phyloP scores from a whole-genome alignment of 2,888 invertebrate genomes.

The Subacronicta megacephala region DNA sequence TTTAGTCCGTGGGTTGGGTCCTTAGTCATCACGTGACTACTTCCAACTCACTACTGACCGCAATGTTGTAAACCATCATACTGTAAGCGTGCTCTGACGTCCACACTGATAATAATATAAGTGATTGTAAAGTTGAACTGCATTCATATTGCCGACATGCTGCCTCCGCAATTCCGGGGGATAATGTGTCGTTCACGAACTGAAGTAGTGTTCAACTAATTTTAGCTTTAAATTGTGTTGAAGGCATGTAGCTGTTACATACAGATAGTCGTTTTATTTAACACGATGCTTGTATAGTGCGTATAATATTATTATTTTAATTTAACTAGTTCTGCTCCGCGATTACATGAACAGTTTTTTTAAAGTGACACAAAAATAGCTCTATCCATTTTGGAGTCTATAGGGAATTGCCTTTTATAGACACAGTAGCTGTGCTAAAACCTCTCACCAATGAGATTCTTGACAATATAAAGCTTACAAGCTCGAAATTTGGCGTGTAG shows the following conservation, averaged over 20 bases:
- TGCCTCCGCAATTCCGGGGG: slow-evolving; percentile 56
- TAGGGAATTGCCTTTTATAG: too few species aligned
- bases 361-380: too few species aligned
- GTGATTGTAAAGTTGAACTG: slow-evolving; percentile 53
- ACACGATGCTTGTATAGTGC: background rate
- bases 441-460: too few species aligned
- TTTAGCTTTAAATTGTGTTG: slow-evolving; percentile 10
- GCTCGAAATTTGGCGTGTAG: too few species aligned
- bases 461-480: too few species aligned
- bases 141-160: slow-evolving; percentile 40
- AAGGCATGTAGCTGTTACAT: too few species aligned
- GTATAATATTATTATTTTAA: too few species aligned
- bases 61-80: slow-evolving; percentile 73
- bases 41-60: slow-evolving; percentile 77
- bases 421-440: too few species aligned
- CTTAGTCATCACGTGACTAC: slow-evolving; percentile 80
- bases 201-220: slow-evolving; percentile 19
- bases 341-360: too few species aligned
- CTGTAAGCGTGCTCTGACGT: slow-evolving; percentile 65
- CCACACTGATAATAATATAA: slow-evolving; percentile 60
- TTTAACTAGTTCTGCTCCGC: too few species aligned
- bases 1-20: slow-evolving; percentile 79
- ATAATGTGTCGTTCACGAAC: slow-evolving; percentile 44
- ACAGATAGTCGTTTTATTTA: background rate
- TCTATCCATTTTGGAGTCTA: too few species aligned